A percentile compares a stretch with the other conserved stretches of the same genome.
These are phyloP conservation scores for Argyra leucocephala DNA, from an alignment of 2,888 invertebrate species.

Conservation along the genomic window DNA sequence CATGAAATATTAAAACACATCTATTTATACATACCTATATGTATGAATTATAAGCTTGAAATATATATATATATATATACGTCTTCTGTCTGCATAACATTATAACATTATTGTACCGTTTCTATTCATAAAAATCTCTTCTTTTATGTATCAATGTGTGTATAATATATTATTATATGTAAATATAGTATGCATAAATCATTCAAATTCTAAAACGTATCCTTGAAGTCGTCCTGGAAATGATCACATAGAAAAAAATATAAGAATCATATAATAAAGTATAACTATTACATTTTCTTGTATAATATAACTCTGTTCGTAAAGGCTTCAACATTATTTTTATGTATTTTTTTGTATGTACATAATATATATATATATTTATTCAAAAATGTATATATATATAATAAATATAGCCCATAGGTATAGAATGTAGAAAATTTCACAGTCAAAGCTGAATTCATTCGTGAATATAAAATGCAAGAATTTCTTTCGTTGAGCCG, in stretches of 20 bases:
- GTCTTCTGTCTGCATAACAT: background rate
- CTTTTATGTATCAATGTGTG: too few relatives aligned
- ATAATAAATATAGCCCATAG: background rate
- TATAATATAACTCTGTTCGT: too few relatives aligned
- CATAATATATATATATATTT: background rate
- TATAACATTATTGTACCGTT: background rate
- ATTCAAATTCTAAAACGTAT: background rate
- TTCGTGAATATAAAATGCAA: too few relatives aligned
- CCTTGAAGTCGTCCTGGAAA: background rate
- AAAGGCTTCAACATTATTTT: too few relatives aligned
- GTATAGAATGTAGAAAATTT: too few relatives aligned
- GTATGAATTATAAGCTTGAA: background rate
- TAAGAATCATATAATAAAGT: too few relatives aligned
- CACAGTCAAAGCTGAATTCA: too few relatives aligned
- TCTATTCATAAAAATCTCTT: too few relatives aligned
- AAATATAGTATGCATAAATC: background rate
- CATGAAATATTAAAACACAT: background rate
- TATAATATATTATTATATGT: too few relatives aligned
- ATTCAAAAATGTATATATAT: background rate
- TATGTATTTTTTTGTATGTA: too few relatives aligned
- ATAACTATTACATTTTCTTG: too few relatives aligned
- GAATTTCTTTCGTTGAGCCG: too few relatives aligned
- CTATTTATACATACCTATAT: background rate
- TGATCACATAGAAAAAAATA: background rate
- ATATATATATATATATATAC: background rate